phyloP scores from a whole-genome alignment of 1,140 invertebrate species.

The Rhagoletis zephyria region DNA sequence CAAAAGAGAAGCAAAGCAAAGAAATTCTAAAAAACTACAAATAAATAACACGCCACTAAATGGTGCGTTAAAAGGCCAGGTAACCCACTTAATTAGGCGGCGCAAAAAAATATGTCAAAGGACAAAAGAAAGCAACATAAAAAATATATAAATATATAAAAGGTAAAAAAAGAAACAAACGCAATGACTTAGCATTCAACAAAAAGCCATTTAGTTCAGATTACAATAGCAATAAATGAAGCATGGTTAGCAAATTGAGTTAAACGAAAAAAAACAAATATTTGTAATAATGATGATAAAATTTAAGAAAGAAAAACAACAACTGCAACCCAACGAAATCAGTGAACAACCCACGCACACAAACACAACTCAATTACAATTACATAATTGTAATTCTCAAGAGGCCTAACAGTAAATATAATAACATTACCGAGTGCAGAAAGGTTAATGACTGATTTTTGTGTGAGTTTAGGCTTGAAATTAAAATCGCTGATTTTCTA shows the following conservation, averaged over 20 bases:
- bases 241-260: neutral
- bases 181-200: neutral
- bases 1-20: slow-evolving; percentile 9
- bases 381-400: neutral
- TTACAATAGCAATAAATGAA: slow-evolving; percentile 32
- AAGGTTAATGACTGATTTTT: neutral
- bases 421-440: neutral
- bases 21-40: slow-evolving; percentile 34
- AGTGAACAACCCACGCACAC: neutral
- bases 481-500: neutral
- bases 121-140: neutral
- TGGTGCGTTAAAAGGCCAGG: slow-evolving; percentile 19
- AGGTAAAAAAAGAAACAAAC: neutral
- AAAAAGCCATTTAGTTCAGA: neutral
- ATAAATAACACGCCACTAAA: neutral
- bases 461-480: neutral
- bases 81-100: slow-evolving; percentile 19
- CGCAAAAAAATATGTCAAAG: neutral
- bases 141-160: neutral
- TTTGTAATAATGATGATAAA: neutral
- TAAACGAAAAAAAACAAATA: neutral
- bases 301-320: neutral
- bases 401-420: neutral
- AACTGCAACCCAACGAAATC: slow-evolving; percentile 28
- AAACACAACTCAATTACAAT: neutral